Conservation (phyloP, 2,113 vertebrate species). For the Xenopus laevis region DNA sequence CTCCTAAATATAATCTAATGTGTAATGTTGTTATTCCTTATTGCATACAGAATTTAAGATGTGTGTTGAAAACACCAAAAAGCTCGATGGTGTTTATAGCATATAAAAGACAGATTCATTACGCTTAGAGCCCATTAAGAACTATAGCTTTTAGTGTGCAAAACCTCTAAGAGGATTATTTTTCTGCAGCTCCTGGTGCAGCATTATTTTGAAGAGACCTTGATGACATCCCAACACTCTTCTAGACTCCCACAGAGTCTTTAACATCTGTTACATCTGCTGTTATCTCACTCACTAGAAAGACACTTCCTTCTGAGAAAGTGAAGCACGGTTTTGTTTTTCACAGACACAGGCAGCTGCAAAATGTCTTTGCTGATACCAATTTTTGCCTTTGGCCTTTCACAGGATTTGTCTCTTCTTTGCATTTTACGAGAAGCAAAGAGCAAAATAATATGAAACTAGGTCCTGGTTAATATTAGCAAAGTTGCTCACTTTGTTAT, state of each 20-base stretch:
- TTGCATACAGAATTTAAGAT: too few relatives aligned
- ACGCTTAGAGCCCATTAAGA: too few relatives aligned
- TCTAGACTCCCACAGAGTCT: slow-evolving; percentile 62
- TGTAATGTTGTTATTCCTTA: too few relatives aligned
- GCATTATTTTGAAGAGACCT: slow-evolving; percentile 62
- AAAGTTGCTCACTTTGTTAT: slow-evolving; percentile 1
- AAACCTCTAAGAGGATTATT: slow-evolving; percentile 45
- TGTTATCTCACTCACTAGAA: slow-evolving; percentile 60
- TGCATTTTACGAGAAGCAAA: slow-evolving; percentile 12
- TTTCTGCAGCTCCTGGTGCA: slow-evolving; percentile 55
- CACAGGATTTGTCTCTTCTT: slow-evolving; percentile 52
- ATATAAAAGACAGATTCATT: too few relatives aligned
- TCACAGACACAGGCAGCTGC: slow-evolving; percentile 58
- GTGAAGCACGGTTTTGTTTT: slow-evolving; percentile 59
- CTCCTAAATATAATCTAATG: too few relatives aligned
- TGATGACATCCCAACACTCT: slow-evolving; percentile 60
- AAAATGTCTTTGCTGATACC: slow-evolving; percentile 59
- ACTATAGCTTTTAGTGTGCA: background rate
- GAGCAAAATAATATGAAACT: slow-evolving; percentile 45
- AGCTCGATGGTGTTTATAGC: too few relatives aligned
- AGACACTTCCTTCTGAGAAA: slow-evolving; percentile 56
- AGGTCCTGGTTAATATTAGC: background rate
- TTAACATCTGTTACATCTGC: slow-evolving; percentile 66
- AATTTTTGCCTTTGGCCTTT: slow-evolving; percentile 55
- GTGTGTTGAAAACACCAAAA: too few relatives aligned